Base-by-base conservation (phyloP, 2,888 invertebrate species). In the Tanytarsus gracilentus region DNA sequence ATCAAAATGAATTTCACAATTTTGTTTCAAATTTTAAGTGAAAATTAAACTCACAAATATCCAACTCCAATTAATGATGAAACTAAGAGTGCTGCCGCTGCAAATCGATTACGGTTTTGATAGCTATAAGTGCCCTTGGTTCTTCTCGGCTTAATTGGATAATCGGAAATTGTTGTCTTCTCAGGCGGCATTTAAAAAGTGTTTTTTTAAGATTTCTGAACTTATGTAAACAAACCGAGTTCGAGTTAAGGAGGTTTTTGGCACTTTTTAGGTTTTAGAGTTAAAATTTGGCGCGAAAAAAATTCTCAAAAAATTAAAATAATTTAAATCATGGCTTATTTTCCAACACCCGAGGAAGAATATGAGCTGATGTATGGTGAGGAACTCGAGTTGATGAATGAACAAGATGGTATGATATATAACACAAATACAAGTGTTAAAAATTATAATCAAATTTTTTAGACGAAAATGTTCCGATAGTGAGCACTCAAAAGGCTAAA, bases 321-420 rank as follows among this genome's bases (percentile, higher is more conserved):
- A 11, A 36, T 11, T 36, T n/a, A 14, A 36, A 9, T 1, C 36
- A 36, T 36, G 36, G 36, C 36, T 36, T n/a, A 74, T 63, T 75
- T 70, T 67, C 73, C 73, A 1, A 74, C 73, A 61, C 71, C 72
- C 61, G 80, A 82, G 64, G 82, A 83, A 64, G 82, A 80, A 72
- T 86, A 82, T 66, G 86, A 86, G 69, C 75, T 84, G 55, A 81
- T 81, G 77, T 84, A 85, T 66, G 81, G 80, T 36, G 85, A 86
- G 69, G 85, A 86, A 66, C 67, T 85, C 64, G 84, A 85, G 66
- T 70, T 84, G 70, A 67, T 84, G 30, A 75, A 76, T 39, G 81
- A 82, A 65, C 70, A 75, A 61, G 77, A 78, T 58, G 70, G 33
- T 44, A 29, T 23, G 18, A 26, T 11, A 18, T 23, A 14, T 40